These are phyloP conservation scores for Hydra vulgaris DNA, from an alignment of 30 jellyfish, hydroid and myxozoan genomes.

Conservation along the genomic window DNA sequence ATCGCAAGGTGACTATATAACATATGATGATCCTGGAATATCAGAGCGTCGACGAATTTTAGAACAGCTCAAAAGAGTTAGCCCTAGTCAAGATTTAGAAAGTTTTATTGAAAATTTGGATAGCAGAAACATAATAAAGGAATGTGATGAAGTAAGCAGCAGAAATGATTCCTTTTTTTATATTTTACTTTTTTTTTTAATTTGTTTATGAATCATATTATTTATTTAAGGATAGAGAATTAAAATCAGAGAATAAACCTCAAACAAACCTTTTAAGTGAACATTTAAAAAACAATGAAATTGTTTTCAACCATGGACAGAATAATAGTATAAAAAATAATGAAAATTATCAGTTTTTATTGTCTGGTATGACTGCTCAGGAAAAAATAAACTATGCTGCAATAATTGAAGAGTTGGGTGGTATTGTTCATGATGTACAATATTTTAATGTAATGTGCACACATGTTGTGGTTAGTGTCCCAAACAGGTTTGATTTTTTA, in stretches of 20 bases:
- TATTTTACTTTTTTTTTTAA: too few relatives aligned
- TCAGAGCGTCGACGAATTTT: slow-evolving; percentile 74
- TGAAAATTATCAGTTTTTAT: slow-evolving; percentile 5
- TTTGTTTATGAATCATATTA: not conserved
- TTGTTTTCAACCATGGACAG: not conserved
- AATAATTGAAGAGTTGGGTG: slow-evolving; percentile 80
- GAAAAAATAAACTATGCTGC: slow-evolving; percentile 86
- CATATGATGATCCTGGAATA: slow-evolving; percentile 95
- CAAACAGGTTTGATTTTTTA: slow-evolving; percentile 53
- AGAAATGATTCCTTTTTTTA: not conserved
- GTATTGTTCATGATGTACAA: slow-evolving; percentile 58
- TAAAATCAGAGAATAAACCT: not conserved
- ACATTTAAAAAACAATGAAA: not conserved
- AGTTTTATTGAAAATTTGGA: not conserved
- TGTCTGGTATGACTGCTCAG: slow-evolving; percentile 78
- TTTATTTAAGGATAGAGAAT: not conserved
- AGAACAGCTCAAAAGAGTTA: slow-evolving; percentile 82
- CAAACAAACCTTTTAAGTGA: not conserved
- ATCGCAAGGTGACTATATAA: slow-evolving; percentile 87
- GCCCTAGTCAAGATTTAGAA: slow-evolving; percentile 83
- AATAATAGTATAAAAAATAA: too few relatives aligned
- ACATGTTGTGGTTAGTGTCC: slow-evolving; percentile 83
- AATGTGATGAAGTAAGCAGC: not conserved
- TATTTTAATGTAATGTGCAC: slow-evolving; percentile 68
- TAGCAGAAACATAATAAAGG: not conserved